These are phyloP conservation scores for Hydrocynus forskahlii DNA, from an alignment of 2,797 vertebrate species.

Conservation along the genomic window DNA sequence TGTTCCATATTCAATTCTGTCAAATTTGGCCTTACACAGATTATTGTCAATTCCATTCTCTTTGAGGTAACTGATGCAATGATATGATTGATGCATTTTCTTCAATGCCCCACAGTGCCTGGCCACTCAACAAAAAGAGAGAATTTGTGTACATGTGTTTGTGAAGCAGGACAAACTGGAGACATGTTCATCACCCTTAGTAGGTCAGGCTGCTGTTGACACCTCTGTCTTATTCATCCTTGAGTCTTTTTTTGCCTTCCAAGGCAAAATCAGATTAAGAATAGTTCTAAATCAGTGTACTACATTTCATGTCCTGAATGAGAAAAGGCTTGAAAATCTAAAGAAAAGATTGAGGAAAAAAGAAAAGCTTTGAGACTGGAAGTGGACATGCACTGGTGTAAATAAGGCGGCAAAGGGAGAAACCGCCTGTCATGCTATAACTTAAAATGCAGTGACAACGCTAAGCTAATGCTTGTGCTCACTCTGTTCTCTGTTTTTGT, in stretches of 20 bases:
- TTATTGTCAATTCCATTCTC: conserved; percentile 55
- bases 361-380: conserved; percentile 59
- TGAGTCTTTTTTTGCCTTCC: conserved; percentile 64
- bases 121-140: conserved; percentile 54
- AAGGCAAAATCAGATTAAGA: conserved; percentile 61
- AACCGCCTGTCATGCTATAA: conserved; percentile 72
- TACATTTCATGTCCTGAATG: conserved; percentile 64
- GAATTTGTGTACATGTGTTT: background rate
- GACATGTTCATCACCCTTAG: conserved; percentile 43
- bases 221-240: conserved; percentile 78
- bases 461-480: conserved; percentile 69
- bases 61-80: conserved; percentile 64
- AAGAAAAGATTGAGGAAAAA: conserved; percentile 45
- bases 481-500: conserved; percentile 67
- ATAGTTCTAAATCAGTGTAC: conserved; percentile 71
- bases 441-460: conserved; percentile 65
- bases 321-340: conserved; percentile 15
- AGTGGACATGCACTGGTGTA: conserved; percentile 76
- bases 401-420: conserved; percentile 71
- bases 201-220: conserved; percentile 72
- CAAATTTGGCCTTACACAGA: conserved; percentile 61
- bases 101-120: conserved; percentile 66
- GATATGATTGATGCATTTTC: conserved; percentile 61
- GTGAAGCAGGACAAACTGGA: conserved; percentile 15
- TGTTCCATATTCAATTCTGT: background rate